Percentiles rank a stretch among this genome's conserved stretches.
These are phyloP conservation scores for Cerastis rubricosa DNA, from an alignment of 2,888 invertebrate species.

Conservation along the genomic window DNA sequence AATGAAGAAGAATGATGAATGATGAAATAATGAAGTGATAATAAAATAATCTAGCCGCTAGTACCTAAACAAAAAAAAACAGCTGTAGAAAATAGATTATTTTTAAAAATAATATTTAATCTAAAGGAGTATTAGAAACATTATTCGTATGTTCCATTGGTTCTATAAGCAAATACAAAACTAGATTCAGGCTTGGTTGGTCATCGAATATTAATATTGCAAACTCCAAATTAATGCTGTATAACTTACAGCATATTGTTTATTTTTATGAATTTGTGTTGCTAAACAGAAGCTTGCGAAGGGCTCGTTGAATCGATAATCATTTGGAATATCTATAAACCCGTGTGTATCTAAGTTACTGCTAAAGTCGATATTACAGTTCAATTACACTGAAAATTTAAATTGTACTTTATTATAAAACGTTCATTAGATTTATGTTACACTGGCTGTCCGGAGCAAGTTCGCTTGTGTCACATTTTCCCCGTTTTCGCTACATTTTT, in stretches of 20 bases:
- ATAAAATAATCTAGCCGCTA: conserved; percentile 3
- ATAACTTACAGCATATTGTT: background rate
- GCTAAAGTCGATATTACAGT: background rate
- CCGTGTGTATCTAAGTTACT: background rate
- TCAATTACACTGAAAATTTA: background rate
- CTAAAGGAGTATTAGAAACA: background rate
- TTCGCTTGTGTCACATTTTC: no score
- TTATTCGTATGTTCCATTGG: background rate
- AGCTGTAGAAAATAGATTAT: background rate
- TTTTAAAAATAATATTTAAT: conserved; percentile 9
- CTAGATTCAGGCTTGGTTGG: conserved; percentile 1
- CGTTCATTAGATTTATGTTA: background rate
- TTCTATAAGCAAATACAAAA: conserved; percentile 13
- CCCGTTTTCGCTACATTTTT: no score
- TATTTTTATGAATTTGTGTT: background rate
- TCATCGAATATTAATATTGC: background rate
- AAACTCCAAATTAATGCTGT: conserved; percentile 1
- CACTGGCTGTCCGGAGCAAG: no score
- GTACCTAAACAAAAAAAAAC: background rate
- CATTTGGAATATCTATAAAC: background rate
- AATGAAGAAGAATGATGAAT: no score
- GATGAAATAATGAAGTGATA: no score
- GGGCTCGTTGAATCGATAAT: background rate
- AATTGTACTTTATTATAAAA: background rate
- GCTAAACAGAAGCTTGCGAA: background rate